phyloP scores from a whole-genome alignment of 2,888 invertebrate genomes.

The Pomacea canaliculata region DNA sequence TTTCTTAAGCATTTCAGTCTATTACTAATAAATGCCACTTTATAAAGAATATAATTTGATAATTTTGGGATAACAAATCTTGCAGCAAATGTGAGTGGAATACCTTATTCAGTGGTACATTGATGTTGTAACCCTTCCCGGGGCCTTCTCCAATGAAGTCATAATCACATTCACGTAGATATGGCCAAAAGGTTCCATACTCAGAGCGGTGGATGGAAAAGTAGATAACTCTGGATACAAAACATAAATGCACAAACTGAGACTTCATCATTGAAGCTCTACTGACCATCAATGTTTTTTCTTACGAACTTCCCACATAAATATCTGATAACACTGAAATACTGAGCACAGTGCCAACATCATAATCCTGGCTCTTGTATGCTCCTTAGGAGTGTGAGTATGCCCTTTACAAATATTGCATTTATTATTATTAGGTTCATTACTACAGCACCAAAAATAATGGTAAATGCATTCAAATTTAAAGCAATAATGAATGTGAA shows the following conservation, averaged over 20 bases:
- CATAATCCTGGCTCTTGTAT: too few relatives aligned
- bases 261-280: not conserved
- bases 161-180: slow-evolving; percentile 88
- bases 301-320: too few relatives aligned
- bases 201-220: slow-evolving; percentile 98
- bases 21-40: not conserved
- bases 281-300: too few relatives aligned
- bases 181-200: slow-evolving; percentile 94
- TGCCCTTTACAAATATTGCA: too few relatives aligned
- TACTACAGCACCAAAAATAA: too few relatives aligned
- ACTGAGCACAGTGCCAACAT: too few relatives aligned
- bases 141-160: slow-evolving; percentile 83
- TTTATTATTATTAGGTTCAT: too few relatives aligned
- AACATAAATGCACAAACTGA: not conserved
- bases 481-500: too few relatives aligned
- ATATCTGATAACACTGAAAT: too few relatives aligned
- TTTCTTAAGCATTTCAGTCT: not conserved
- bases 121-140: slow-evolving; percentile 89
- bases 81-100: not conserved
- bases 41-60: not conserved
- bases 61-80: too few relatives aligned
- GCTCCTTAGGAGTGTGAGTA: too few relatives aligned
- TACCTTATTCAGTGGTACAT: slow-evolving; percentile 89
- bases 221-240: slow-evolving; percentile 84
- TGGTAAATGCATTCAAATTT: too few relatives aligned